Base-by-base conservation (phyloP, 2,113 vertebrate species). In the Macrotus californicus region DNA sequence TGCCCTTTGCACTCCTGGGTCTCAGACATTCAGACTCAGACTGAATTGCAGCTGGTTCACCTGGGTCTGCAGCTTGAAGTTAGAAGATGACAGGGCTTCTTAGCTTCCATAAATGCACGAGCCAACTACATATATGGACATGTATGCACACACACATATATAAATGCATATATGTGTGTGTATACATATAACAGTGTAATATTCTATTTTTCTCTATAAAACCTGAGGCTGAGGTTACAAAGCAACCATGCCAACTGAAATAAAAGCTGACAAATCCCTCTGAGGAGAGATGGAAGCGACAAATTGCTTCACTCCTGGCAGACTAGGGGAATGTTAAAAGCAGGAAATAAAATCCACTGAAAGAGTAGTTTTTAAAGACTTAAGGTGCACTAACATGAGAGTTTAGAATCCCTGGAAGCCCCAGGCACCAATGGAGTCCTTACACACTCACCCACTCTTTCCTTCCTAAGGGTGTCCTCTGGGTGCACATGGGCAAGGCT, bases 401-500 rank as follows among this genome's bases (percentile, higher is more conserved):
- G 41, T 12, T 81, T 29, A 67, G 41, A 92, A 66, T 13, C 21
- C 11, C 13, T 21, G n/a, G 41, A n/a, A 89, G 18, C 66, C n/a
- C 15, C 64, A 34, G 87, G 29, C 22, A 24, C 9, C 19, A 36
- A n/a, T 22, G 50, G 36, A 61, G 18, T 24, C 36, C 70, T 80
- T 22, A 31, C 12, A 1, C 31, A 7, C 46, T 39, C 41, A 43
- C 9, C 41, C 21, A 2, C 24, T 50, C 22, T 8, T 34, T 34
- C 2, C 75, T 34, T 34, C 2, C 75, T 11, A 1, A 9, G 36
- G 11, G 15, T 10, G 24, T 2, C 31, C 14, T 1, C 4, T 1
- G 16, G 14, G 16, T 59, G 22, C n/a, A 59, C 4, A 39, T 5
- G 24, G 83, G 54, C 50, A 87, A 29, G 31, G 22, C 1, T 2